Conservation (phyloP, 2,888 invertebrate genomes). For the Tenthredo notha region DNA sequence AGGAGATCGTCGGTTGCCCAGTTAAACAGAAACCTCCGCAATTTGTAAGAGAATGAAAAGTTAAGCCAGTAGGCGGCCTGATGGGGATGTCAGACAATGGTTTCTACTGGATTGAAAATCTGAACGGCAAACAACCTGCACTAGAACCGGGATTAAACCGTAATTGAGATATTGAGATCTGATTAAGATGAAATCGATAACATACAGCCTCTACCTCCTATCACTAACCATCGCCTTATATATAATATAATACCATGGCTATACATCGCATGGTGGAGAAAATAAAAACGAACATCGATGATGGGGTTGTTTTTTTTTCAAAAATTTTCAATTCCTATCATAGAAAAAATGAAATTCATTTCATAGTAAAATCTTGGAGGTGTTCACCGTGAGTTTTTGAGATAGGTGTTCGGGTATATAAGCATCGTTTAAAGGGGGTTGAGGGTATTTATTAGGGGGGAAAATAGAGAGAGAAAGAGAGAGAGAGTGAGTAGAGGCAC, state of each 20-base stretch:
- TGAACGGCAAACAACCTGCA: slow-evolving; percentile 75
- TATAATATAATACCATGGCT: background rate
- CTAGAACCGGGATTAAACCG: slow-evolving; percentile 69
- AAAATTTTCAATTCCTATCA: too few relatives aligned
- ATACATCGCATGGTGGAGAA: too few relatives aligned
- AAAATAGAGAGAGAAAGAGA: background rate
- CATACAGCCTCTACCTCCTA: background rate
- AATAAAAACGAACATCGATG: too few relatives aligned
- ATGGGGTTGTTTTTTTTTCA: too few relatives aligned
- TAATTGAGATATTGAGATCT: slow-evolving; percentile 78
- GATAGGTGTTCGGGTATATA: too few relatives aligned
- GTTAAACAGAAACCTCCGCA: slow-evolving; percentile 45
- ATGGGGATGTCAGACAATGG: slow-evolving; percentile 69
- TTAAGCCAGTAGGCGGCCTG: slow-evolving; percentile 39
- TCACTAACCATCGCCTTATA: too few relatives aligned
- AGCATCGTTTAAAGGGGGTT: too few relatives aligned
- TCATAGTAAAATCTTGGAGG: too few relatives aligned
- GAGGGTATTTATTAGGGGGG: too few relatives aligned
- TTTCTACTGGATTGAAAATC: slow-evolving; percentile 75
- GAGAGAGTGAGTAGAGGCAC: too few relatives aligned
- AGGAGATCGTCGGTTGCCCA: background rate
- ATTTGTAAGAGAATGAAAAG: slow-evolving; percentile 49
- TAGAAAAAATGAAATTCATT: too few relatives aligned
- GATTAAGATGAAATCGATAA: slow-evolving; percentile 78
- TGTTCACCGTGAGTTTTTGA: too few relatives aligned